Percentiles rank a stretch among this genome's conserved stretches.
These are phyloP conservation scores for Amphimallon solstitiale DNA, from an alignment of 2,888 invertebrate genomes.

Conservation along the genomic window DNA sequence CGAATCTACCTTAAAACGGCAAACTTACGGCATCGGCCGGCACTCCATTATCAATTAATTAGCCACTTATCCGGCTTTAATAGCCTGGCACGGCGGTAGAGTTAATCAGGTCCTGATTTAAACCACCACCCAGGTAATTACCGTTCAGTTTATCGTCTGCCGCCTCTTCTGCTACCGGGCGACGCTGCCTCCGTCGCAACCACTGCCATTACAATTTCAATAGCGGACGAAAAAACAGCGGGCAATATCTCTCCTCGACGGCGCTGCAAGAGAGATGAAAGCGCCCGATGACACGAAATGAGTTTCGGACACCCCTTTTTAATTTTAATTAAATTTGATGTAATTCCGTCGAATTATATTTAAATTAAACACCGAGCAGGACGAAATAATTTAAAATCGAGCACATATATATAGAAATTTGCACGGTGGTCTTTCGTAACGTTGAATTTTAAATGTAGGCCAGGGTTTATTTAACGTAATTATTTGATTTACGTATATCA, in stretches of 20 bases:
- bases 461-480: no score
- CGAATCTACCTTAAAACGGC: neutral
- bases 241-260: neutral
- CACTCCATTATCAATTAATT: conserved; percentile 28
- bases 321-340: conserved; percentile 9
- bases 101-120: conserved; percentile 28
- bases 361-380: no score
- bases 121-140: conserved; percentile 23
- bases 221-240: neutral
- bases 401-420: no score
- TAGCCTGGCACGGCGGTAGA: conserved; percentile 6
- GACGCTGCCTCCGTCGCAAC: neutral
- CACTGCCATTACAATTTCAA: neutral
- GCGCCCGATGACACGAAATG: no score
- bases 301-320: neutral
- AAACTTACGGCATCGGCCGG: neutral
- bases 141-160: conserved; percentile 2
- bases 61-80: conserved; percentile 27
- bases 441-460: no score
- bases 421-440: no score
- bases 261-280: no score
- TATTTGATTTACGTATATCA: no score
- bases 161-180: neutral
- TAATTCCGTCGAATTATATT: no score
- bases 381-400: no score